These are phyloP conservation scores for Mylabris phalerata DNA, from an alignment of 1,140 invertebrate species.

Conservation along the genomic window DNA sequence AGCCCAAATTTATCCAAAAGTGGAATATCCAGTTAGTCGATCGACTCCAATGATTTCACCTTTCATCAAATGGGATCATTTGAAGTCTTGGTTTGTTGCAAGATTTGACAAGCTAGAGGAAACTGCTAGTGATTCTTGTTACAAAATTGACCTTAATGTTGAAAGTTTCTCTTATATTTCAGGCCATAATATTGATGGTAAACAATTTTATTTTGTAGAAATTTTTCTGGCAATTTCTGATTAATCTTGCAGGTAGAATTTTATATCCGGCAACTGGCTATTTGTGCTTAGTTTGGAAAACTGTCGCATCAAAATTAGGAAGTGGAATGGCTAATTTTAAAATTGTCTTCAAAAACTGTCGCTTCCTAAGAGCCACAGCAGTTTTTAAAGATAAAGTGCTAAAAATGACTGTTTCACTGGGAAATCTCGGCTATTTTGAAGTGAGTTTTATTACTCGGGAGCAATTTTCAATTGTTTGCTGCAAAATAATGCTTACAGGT, in stretches of 20 bases:
- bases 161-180: slow-evolving; percentile 56
- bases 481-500: no score
- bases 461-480: no score
- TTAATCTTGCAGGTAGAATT: slow-evolving; percentile 58
- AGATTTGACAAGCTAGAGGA: no score
- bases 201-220: no score
- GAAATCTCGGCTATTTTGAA: slow-evolving; percentile 74
- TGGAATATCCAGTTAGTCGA: slow-evolving; percentile 50
- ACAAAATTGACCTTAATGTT: slow-evolving; percentile 40
- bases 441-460: slow-evolving; percentile 79
- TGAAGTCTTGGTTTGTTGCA: slow-evolving; percentile 36
- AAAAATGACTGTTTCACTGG: slow-evolving; percentile 71
- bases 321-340: slow-evolving; percentile 42
- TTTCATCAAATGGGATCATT: slow-evolving; percentile 58
- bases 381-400: slow-evolving; percentile 43
- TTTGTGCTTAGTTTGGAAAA: slow-evolving; percentile 77
- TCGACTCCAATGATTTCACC: slow-evolving; percentile 54
- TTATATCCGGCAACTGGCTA: slow-evolving; percentile 88
- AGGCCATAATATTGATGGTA: slow-evolving; percentile 80
- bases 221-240: no score
- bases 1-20: slow-evolving; percentile 44
- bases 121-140: neutral
- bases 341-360: slow-evolving; percentile 72
- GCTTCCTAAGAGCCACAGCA: slow-evolving; percentile 75
- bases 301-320: slow-evolving; percentile 70